Percentiles rank a stretch among this genome's conserved stretches.
phyloP scores from a whole-genome alignment of 2,888 invertebrate species.

The Conops quadrifasciatus region DNA sequence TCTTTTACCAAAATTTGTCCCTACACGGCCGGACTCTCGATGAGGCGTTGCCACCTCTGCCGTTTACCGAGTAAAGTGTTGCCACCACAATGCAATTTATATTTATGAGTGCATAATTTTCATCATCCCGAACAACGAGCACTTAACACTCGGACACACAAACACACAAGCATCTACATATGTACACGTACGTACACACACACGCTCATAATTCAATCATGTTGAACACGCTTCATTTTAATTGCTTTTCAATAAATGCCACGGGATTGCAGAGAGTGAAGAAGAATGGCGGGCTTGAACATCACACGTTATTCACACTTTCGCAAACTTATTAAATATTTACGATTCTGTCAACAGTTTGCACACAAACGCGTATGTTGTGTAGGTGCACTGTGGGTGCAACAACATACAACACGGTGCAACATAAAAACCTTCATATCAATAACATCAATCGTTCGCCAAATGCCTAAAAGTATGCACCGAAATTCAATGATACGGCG shows the following conservation, averaged over 20 bases:
- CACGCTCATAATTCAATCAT: slow-evolving; percentile 31
- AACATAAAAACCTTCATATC: neutral
- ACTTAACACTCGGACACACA: neutral
- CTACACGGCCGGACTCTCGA: too few species aligned
- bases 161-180: slow-evolving; percentile 3
- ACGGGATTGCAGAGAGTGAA: slow-evolving; percentile 28
- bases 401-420: neutral
- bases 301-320: slow-evolving; percentile 22
- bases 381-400: slow-evolving; percentile 1
- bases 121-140: slow-evolving; percentile 15
- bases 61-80: too few species aligned
- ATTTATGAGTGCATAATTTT: slow-evolving; percentile 36
- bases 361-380: neutral
- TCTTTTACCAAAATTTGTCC: too few species aligned
- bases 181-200: neutral
- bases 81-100: slow-evolving; percentile 33
- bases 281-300: slow-evolving; percentile 13
- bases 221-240: slow-evolving; percentile 52
- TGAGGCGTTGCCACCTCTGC: too few species aligned
- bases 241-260: slow-evolving; percentile 61
- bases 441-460: neutral
- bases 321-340: slow-evolving; percentile 34
- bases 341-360: slow-evolving; percentile 29
- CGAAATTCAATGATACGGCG: neutral
- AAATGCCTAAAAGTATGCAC: slow-evolving; percentile 18